Base-by-base conservation (phyloP, 2,888 invertebrate genomes). In the Coecobrya sp. region DNA sequence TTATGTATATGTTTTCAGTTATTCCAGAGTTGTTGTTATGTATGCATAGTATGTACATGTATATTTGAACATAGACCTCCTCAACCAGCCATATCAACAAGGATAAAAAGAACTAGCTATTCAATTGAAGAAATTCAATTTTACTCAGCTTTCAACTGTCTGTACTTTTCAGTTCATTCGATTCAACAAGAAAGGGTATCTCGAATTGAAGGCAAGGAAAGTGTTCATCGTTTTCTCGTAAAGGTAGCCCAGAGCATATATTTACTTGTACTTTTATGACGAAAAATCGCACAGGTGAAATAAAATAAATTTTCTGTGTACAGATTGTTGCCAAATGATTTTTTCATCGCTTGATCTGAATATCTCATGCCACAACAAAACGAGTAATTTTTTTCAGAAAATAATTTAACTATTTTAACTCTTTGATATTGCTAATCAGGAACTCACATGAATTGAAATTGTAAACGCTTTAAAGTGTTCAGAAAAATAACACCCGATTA, bases 41-140 rank as follows among this genome's bases (percentile, higher is more conserved):
- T n/a, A 25, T 42, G 42, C 42, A 2, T 30, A 22, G 0, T n/a
- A 5, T 30, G 68, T 68, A 30, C n/a, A 68, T 30, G 59, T 30
- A 19, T 73, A 73, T 42, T 19, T 45, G 13, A 11, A 49, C 19
- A 30, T 42, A 7, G 36, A 79, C 30, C 30, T 81, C 79, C 25
- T 81, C 88, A 88, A 49, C 25, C 36, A 27, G 45, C 62, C 55
- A 49, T 11, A 79, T 76, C 87, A n/a, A n/a, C 19, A 55, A n/a
- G n/a, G 59, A 59, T 30, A 62, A 59, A 73, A 22, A 87, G 36
- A 79, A 27, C 49, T 25, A 81, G 87, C 76, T 81, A 68, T 88
- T 49, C 65, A 88, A 88, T 81, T 88, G 49, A 65, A 45, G n/a
- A 88, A 88, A 88, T 81, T 88, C 88, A 88, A 88, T 88, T 88